Percentiles rank a stretch among this genome's conserved stretches.
Conservation (phyloP, 2,113 vertebrate genomes). For the Pseudorasbora parva region DNA sequence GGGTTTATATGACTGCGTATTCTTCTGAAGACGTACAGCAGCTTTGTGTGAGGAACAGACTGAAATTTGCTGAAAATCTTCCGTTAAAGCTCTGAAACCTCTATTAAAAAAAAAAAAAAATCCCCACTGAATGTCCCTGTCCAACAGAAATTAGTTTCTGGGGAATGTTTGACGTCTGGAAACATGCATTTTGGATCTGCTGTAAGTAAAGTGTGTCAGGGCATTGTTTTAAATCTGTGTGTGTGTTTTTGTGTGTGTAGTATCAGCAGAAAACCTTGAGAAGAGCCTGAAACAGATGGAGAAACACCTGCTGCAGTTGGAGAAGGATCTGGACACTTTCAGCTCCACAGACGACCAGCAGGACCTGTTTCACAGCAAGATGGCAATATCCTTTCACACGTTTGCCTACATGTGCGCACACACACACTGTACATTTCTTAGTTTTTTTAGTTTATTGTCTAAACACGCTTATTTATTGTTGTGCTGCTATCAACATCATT, state of each 20-base stretch:
- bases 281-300: conserved; percentile 97
- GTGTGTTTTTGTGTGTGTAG: conserved; percentile 72
- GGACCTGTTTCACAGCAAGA: conserved; percentile 94
- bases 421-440: neutral
- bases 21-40: neutral
- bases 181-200: neutral
- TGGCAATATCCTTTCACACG: conserved; percentile 94
- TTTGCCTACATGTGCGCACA: too few species aligned
- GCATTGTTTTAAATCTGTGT: conserved; percentile 46
- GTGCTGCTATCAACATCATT: neutral
- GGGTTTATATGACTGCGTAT: neutral
- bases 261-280: conserved; percentile 96
- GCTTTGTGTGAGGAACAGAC: neutral
- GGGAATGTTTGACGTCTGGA: neutral
- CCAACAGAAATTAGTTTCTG: conserved; percentile 1
- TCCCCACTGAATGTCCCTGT: neutral
- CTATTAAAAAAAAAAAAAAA: too few species aligned
- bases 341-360: conserved; percentile 85
- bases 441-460: neutral
- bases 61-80: neutral
- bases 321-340: conserved; percentile 95
- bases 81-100: neutral
- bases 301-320: conserved; percentile 93
- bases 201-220: conserved; percentile 28
- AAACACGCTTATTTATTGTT: neutral